phyloP scores from a whole-genome alignment of 2,797 vertebrate genomes.

The Acrossocheilus fasciatus region DNA sequence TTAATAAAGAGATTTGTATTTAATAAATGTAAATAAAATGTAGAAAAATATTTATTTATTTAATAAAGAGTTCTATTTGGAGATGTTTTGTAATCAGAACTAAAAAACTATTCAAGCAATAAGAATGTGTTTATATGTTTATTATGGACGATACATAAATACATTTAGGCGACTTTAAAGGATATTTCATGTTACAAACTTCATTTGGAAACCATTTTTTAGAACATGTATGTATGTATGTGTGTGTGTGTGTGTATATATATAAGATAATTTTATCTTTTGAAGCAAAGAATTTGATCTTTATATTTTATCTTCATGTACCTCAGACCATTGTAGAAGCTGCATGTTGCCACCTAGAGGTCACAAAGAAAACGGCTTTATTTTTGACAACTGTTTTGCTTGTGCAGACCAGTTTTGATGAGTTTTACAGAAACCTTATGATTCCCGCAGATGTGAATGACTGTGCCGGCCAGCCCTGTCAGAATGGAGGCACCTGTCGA shows the following conservation, averaged over 20 bases:
- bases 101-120: not conserved
- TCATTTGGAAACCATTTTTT: not conserved
- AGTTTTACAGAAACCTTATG: not conserved
- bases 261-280: not conserved
- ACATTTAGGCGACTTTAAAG: not conserved
- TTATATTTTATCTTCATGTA: not conserved
- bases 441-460: slow-evolving; percentile 77
- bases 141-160: not conserved
- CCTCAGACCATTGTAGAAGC: not conserved
- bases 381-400: not conserved
- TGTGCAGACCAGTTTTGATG: not conserved
- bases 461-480: slow-evolving; percentile 81
- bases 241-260: too few relatives aligned
- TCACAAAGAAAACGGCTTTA: slow-evolving; percentile 46
- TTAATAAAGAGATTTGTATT: not conserved
- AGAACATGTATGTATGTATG: not conserved
- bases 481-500: slow-evolving; percentile 83
- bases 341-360: slow-evolving; percentile 66
- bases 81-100: not conserved
- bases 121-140: not conserved
- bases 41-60: not conserved
- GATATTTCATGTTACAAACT: not conserved
- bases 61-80: not conserved
- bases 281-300: not conserved
- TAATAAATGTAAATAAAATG: not conserved